Base-by-base conservation (phyloP, 2,797 vertebrate species). In the Micropoecilia bifurca region DNA sequence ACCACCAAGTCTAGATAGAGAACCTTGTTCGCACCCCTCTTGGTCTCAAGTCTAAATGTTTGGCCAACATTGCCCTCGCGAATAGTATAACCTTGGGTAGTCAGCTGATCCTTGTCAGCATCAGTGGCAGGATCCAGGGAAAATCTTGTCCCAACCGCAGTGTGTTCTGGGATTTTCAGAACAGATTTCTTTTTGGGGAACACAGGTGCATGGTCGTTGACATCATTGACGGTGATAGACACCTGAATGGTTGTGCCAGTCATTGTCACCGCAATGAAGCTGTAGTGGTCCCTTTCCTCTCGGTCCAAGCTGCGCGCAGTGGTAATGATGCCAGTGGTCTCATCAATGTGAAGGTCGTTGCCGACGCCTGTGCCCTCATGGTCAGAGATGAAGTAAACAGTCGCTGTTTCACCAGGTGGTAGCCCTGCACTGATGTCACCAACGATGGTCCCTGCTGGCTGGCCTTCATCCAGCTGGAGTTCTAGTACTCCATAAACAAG, bases 311-410 rank as follows among this genome's bases (percentile, higher is more conserved):
- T 94, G 0, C 96, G 96, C 25, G 97, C 97, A 0, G 98, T 98
- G 80, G 97, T 98, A 80, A 99, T 97, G 76, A 99, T 98, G 22
- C 98, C 98, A 0, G 97, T 99, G 87, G 96, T 97, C 84, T 99
- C 98, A 0, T 99, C 97, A 0, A 99, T 99, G 81, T 95, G 92
- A 80, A 99, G 92, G 89, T 99, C 98, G 0, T 93, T 97, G 80
- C 97, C 95, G 10, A 99, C 96, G 0, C 97, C 97, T 0, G 96
- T 98, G 81, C 97, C 97, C 86, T 98, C 98, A 74, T 97, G 97
- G 48, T 98, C 98, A 0, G 98, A 99, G 93, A 99, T 99, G 91
- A 99, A 99, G 90, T 97, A 99, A 92, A 98, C 97, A 82, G 96
- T 96, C 28, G 97, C 95, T 0, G 95, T 96, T 73, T 95, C 96